Evolutionary conservation across 2,888 invertebrate genomes (phyloP).

Genomic region (Entomobrya multifasciata): DNA sequence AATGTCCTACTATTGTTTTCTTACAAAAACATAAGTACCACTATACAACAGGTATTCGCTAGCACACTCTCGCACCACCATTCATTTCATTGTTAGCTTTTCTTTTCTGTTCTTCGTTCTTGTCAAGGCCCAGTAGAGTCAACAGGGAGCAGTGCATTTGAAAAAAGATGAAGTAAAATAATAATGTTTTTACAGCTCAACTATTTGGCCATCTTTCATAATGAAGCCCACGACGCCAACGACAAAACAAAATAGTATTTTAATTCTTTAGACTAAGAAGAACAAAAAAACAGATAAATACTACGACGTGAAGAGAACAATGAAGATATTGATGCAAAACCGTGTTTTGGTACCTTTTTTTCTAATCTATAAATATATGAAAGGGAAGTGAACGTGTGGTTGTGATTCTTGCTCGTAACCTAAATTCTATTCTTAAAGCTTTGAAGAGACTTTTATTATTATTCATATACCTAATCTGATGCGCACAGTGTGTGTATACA

Average conservation of each 20-base stretch:
- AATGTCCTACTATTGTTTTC: conserved; percentile 27
- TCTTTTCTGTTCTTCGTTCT: conserved; percentile 3
- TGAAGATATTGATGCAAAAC: neutral
- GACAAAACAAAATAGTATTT: conserved; percentile 8
- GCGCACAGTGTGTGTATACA: neutral
- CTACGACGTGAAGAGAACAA: neutral
- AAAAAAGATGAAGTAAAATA: neutral
- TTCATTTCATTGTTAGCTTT: conserved; percentile 20
- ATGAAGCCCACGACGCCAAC: neutral
- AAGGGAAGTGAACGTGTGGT: conserved; percentile 57
- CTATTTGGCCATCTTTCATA: conserved; percentile 15
- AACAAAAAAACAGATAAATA: neutral
- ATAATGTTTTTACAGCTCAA: conserved; percentile 26
- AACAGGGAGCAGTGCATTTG: too few relatives aligned
- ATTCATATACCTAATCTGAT: neutral
- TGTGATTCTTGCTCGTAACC: conserved; percentile 58
- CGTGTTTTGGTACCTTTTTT: conserved; percentile 33
- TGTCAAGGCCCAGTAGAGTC: too few relatives aligned
- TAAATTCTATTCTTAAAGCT: conserved; percentile 64
- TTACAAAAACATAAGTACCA: neutral
- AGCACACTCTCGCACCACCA: neutral
- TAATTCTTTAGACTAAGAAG: conserved; percentile 22
- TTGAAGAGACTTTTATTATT: conserved; percentile 9
- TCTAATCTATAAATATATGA: conserved; percentile 65
- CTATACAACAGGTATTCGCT: conserved; percentile 17